Percentiles rank a stretch among this genome's conserved stretches.
Evolutionary conservation across 2,113 vertebrate species (phyloP).

Genomic region (Acanthochromis polyacanthus): DNA sequence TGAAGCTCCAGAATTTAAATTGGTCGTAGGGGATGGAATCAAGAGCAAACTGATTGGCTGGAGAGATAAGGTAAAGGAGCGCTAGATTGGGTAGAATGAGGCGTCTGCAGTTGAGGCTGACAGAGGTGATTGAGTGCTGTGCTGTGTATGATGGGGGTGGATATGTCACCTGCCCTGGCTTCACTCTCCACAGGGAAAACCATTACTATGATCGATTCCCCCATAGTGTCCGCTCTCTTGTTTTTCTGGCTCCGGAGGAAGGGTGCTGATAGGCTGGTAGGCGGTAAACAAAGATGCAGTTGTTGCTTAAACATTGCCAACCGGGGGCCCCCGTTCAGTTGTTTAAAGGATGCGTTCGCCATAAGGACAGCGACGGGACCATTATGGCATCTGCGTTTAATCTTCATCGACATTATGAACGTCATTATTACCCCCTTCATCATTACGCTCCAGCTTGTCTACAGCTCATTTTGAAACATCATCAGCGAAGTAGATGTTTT

Average conservation of each 20-base stretch:
- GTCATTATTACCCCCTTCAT: slow-evolving; percentile 52
- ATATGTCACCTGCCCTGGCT: slow-evolving; percentile 65
- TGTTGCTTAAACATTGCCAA: slow-evolving; percentile 36
- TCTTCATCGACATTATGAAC: slow-evolving; percentile 46
- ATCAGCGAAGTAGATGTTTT: background rate
- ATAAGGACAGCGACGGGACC: slow-evolving; percentile 34
- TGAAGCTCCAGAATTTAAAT: slow-evolving; percentile 57
- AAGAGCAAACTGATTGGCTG: slow-evolving; percentile 39
- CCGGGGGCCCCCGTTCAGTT: slow-evolving; percentile 10
- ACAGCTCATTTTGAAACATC: slow-evolving; percentile 37
- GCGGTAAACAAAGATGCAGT: slow-evolving; percentile 56
- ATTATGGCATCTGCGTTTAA: slow-evolving; percentile 48
- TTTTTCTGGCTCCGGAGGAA: slow-evolving; percentile 46
- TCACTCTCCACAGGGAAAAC: slow-evolving; percentile 47
- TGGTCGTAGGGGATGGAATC: slow-evolving; percentile 39
- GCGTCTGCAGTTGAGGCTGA: slow-evolving; percentile 51
- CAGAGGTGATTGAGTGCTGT: slow-evolving; percentile 69
- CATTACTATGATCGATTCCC: slow-evolving; percentile 70
- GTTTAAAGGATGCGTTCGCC: slow-evolving; percentile 30
- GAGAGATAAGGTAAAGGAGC: slow-evolving; percentile 54
- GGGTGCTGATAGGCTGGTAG: slow-evolving; percentile 39
- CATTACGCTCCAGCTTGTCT: slow-evolving; percentile 42
- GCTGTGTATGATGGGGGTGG: slow-evolving; percentile 56
- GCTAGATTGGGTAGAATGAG: slow-evolving; percentile 59
- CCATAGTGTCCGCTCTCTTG: slow-evolving; percentile 37